Evolutionary conservation across 1,140 invertebrate genomes (phyloP), one percentile per base, ranked within the genome.

Genomic region (Lamellibrachia luymesi): DNA sequence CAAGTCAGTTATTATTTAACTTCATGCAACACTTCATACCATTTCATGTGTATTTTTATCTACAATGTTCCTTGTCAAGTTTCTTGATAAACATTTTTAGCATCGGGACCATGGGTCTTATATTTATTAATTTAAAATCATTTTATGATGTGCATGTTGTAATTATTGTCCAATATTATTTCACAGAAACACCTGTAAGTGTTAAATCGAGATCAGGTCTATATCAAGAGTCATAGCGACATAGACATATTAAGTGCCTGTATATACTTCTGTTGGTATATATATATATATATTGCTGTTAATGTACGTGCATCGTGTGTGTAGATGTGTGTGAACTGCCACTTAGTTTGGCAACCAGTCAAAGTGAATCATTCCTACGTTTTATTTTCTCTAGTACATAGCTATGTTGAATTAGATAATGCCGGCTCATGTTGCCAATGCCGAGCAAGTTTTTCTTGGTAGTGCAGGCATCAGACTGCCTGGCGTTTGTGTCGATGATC

Each of bases 201-300:
- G 5, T 80, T 10, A 80, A 80, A 80, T 22, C 25, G 64, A 80
- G 17, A 80, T 2, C 64, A 80, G 13, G 64, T 10, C 64, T 80
- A 80, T 80, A 80, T 80, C 64, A 80, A 80, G 64, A 80, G 64
- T 80, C 64, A 80, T 22, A 2, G 8, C 25, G 64, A 80, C 64
- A 80, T 80, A 80, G 64, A 80, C 64, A 80, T 80, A 80, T 80
- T 80, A 80, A 80, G 64, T 80, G 64, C 64, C 64, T 80, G 64
- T 80, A 80, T 80, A 80, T 80, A 80, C 64, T 8, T 80, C 13
- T 17, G 17, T 80, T 80, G 64, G 64, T 80, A 80, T 80, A 80
- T 80, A 80, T 80, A 8, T 80, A 80, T 80, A 80, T 80, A 80
- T 80, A 80, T 80, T 80, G 64, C 64, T 80, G 64, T 80, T 80